Evolutionary conservation across 1,140 invertebrate genomes (phyloP), one percentile per base, ranked within the genome.

Genomic region (Drosophila repleta): DNA sequence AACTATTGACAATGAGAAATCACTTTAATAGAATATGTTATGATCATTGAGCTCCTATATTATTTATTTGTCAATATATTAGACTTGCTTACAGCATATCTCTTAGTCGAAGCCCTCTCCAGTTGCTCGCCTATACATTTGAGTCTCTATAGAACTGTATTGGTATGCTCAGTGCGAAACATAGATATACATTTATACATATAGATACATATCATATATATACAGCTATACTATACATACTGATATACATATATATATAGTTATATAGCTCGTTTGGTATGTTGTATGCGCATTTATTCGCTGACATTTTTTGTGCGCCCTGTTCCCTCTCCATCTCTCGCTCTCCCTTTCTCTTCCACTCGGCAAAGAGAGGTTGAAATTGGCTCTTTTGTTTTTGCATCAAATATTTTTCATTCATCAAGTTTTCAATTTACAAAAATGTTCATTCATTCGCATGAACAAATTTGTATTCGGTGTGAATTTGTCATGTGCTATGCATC

Each of bases 341-440:
- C 29, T 15, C 39, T 43, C 39, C 6, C 39, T 7, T 0, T 6
- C 13, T 26, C 53, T n/a, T 24, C n/a, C 37, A 15, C 53, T 17
- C 53, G 39, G 26, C 10, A 17, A 5, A 43, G n/a, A 37, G 37
- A 7, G 20, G 21, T 45, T 58, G 70, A 63, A 81, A 87, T 73
- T 87, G 82, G 82, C 75, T 88, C 78, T 71, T 83, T 88, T 88
- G 84, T 88, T 88, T 88, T 88, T 77, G 83, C 84, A 83, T 88
- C 79, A 88, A 88, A 88, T 88, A 88, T 88, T 88, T 88, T 88
- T 89, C 83, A 88, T 88, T 88, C 83, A 88, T 88, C 83, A 88
- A 88, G 79, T 83, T 88, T 88, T 88, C 83, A 88, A 88, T 88
- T 88, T 88, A 84, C 72, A 88, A 88, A 88, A 89, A 89, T 88